A percentile compares a stretch with the other conserved stretches of the same genome.
Conservation (phyloP, 2,797 vertebrate species). For the Peromyscus attwateri region DNA sequence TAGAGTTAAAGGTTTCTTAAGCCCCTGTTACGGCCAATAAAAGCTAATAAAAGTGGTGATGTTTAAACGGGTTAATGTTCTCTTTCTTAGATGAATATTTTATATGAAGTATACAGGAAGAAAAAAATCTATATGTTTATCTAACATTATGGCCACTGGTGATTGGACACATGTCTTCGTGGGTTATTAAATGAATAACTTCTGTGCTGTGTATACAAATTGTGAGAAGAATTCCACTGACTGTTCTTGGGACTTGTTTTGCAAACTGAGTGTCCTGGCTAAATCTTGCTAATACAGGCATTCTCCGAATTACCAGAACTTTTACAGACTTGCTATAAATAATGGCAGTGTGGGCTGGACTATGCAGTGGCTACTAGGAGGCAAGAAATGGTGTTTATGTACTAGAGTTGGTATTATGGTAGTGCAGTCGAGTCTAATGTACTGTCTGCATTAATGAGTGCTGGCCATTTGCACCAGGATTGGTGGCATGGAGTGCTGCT, state of each 20-base stretch:
- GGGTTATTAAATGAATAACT: slow-evolving; percentile 63
- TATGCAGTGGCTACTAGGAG: neutral
- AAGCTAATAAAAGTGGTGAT: slow-evolving; percentile 69
- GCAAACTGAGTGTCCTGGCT: slow-evolving; percentile 59
- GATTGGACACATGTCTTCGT: slow-evolving; percentile 72
- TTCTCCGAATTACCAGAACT: slow-evolving; percentile 71
- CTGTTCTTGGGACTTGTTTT: slow-evolving; percentile 66
- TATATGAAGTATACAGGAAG: slow-evolving; percentile 77
- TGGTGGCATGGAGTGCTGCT: neutral
- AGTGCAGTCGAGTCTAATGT: neutral
- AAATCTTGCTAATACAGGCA: slow-evolving; percentile 70
- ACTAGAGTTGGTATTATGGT: neutral
- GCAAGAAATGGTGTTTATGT: neutral
- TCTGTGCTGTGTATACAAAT: slow-evolving; percentile 30
- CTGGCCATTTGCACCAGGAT: neutral
- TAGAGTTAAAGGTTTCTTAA: slow-evolving; percentile 72
- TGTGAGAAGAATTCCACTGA: slow-evolving; percentile 60
- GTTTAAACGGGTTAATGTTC: slow-evolving; percentile 73
- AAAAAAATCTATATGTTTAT: slow-evolving; percentile 66
- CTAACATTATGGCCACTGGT: slow-evolving; percentile 30
- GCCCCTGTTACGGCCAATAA: slow-evolving; percentile 56
- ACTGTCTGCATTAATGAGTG: neutral
- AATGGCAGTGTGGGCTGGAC: slow-evolving; percentile 58
- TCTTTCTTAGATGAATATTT: slow-evolving; percentile 79
- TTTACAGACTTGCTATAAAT: slow-evolving; percentile 74